Evolutionary conservation across 64 coral and sea anemone genomes (phyloP), one percentile per base, ranked within the genome.

Genomic region (Stichodactyla mertensii): DNA sequence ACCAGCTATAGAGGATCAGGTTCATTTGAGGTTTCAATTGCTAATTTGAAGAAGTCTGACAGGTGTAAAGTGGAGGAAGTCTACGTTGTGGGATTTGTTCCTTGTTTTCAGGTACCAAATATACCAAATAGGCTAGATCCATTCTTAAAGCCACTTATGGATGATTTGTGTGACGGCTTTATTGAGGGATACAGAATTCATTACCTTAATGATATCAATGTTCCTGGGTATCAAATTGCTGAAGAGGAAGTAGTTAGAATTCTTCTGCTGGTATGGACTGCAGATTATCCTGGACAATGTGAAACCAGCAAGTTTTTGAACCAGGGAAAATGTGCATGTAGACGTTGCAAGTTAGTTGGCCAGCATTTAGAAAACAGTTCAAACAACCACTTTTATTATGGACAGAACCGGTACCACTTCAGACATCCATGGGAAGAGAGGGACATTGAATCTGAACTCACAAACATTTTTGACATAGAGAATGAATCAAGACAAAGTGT

Each of bases 1-100:
- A 89, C 92, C 80, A 93, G 88, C 71, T 94, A 83, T 84, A 91
- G 79, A 80, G 86, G 93, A 11, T 91, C 24, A 64, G 86, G 82
- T 7, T 94, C 81, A 11, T 20, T 91, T 64, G 93, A 91, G 79
- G 82, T 91, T 67, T 84, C 61, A 5, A 88, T 91, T 57, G 93
- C 79, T 18, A 88, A 91, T 74, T 91, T 94, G 93, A 64, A 11
- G 61, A 94, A 90, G 70, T 71, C 6, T 84, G 88, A 90, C 7
- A 62, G 90, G 14, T 66, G 64, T 55, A 74, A 83, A 71, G 85
- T 92, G 54, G 79, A 74, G 2, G 89, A 91, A 87, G 84, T 91
- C 18, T 91, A 87, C 52, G 85, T 91, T 7, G 59, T 91, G 4
- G 84, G 84, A 2, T 86, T 86, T 86, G 52, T 86, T 0, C 89